Conservation (phyloP, 2,888 invertebrate genomes). For the Patella caerulea region DNA sequence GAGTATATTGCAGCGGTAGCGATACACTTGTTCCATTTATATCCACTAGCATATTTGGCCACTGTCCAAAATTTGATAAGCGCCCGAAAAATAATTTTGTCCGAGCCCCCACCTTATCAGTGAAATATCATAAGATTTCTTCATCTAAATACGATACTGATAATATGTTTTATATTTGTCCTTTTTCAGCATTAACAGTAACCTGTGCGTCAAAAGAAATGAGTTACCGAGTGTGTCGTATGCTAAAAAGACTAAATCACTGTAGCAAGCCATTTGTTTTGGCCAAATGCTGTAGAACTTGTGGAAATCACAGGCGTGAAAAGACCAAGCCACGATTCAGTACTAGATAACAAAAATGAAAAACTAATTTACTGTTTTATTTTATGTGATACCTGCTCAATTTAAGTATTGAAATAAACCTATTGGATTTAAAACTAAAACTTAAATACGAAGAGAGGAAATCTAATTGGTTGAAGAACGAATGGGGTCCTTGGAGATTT, state of each 20-base stretch:
- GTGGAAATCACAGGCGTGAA: constrained; percentile 40
- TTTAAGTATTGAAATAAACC: constrained; percentile 6
- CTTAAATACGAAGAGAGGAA: neutral
- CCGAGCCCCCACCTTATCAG: no score
- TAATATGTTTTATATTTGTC: neutral
- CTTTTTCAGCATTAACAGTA: constrained; percentile 46
- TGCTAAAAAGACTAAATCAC: constrained; percentile 57
- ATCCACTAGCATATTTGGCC: no score
- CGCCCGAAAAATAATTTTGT: no score
- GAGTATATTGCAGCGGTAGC: no score
- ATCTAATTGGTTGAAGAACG: neutral
- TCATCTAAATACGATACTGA: no score
- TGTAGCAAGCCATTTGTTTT: constrained; percentile 63
- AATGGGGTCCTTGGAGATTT: neutral
- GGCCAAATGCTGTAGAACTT: constrained; percentile 65
- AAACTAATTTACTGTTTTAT: neutral
- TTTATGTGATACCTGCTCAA: constrained; percentile 1
- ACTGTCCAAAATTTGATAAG: no score
- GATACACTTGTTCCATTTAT: no score
- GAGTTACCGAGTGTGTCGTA: constrained; percentile 60
- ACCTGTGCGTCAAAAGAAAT: constrained; percentile 60
- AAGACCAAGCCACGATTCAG: constrained; percentile 10
- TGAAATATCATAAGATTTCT: no score
- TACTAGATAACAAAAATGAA: neutral
- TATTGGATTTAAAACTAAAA: neutral